Evolutionary conservation across 2,113 vertebrate species (phyloP), one percentile per base, ranked within the genome.

Genomic region (Heteronetta atricapilla): DNA sequence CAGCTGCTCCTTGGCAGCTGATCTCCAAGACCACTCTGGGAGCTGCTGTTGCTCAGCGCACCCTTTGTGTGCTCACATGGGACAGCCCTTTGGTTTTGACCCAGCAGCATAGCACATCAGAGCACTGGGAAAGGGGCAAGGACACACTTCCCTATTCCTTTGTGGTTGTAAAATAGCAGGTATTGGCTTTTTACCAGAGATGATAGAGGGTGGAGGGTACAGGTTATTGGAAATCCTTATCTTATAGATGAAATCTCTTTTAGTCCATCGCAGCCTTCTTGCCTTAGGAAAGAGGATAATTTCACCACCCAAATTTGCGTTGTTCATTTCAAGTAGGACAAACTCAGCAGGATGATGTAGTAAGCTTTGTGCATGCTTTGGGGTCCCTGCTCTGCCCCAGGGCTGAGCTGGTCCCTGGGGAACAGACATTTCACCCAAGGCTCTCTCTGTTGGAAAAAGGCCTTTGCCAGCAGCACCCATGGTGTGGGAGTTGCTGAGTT

Each of bases 21-120:
- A 44, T 19, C 23, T 63, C 42, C 63, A 59, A 58, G 84, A 6
- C 55, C 1, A 0, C 0, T 2, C 33, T 82, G 44, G 26, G 40
- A 64, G 55, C 38, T 78, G 8, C 19, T 84, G 48, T 33, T 93
- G 48, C 34, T 75, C 46, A 38, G 20, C 0, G 4, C 14, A 29
- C 55, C 14, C 53, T 50, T 59, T 66, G 19, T 34, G 62, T 1
- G 2, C 17, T 19, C 3, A 2, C 0, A 1, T 31, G 48, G 28
- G 29, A 86, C 59, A 68, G 15, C 5, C 8, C 31, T 70, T 44
- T 60, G 68, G 22, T 56, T 86, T 73, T 48, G 8, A 28, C 36
- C 69, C 60, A 93, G 40, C 28, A 20, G 26, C n/a, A 31, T 22
- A 48, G 38, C 86, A 36, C 59, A 28, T 2, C 4, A 48, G 58